These are phyloP conservation scores for Isichthys henryi DNA, from an alignment of 2,113 vertebrate genomes.

Conservation along the genomic window DNA sequence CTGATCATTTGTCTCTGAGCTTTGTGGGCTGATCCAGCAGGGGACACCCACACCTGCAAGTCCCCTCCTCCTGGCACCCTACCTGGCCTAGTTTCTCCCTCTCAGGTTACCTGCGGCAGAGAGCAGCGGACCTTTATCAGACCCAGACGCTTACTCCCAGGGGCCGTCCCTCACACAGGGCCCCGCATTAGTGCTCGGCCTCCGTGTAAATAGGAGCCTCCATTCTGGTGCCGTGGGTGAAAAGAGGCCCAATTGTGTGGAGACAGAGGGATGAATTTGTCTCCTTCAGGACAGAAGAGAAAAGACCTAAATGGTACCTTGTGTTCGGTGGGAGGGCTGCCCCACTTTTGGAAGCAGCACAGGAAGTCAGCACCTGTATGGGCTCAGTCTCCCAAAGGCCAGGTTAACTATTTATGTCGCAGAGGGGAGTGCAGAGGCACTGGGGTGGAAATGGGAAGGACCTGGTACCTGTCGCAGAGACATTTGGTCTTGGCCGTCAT, in stretches of 20 bases:
- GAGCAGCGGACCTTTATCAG: constrained; percentile 56
- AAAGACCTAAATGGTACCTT: constrained; percentile 38
- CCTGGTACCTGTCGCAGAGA: not conserved
- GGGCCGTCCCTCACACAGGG: constrained; percentile 49
- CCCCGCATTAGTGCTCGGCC: constrained; percentile 23
- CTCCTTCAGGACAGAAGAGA: constrained; percentile 53
- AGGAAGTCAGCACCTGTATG: constrained; percentile 43
- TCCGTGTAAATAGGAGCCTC: constrained; percentile 34
- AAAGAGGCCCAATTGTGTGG: constrained; percentile 47
- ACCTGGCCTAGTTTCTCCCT: constrained; percentile 53
- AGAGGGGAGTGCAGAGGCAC: not conserved
- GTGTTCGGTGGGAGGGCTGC: constrained; percentile 48
- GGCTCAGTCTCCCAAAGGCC: constrained; percentile 34
- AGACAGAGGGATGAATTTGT: constrained; percentile 61
- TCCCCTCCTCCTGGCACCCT: constrained; percentile 35
- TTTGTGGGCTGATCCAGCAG: constrained; percentile 28
- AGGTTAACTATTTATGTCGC: not conserved
- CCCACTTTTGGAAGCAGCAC: constrained; percentile 46
- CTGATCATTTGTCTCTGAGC: constrained; percentile 4
- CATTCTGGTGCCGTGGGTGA: constrained; percentile 26
- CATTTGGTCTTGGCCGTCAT: not conserved
- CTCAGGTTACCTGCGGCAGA: constrained; percentile 57
- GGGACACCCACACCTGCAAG: constrained; percentile 37
- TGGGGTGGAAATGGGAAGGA: not conserved
- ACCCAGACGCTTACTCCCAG: constrained; percentile 58